A percentile compares a stretch with the other conserved stretches of the same genome.
Conservation (phyloP, 2,113 vertebrate species). For the Engystomops pustulosus region DNA sequence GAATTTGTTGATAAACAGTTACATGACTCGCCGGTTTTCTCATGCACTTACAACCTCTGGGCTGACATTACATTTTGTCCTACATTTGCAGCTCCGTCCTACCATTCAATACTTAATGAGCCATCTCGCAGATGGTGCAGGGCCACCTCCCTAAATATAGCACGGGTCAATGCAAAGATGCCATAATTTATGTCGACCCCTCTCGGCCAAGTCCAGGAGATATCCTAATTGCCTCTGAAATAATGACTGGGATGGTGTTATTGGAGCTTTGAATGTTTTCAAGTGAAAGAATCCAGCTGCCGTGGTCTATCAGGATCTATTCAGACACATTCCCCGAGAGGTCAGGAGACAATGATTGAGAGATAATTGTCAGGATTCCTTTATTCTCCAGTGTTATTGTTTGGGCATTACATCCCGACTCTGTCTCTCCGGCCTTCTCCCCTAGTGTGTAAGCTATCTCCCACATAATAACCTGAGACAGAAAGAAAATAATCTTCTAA, state of each 20-base stretch:
- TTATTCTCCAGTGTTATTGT: slow-evolving; percentile 42
- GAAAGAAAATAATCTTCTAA: neutral
- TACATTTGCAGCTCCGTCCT: slow-evolving; percentile 11
- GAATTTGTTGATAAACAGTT: slow-evolving; percentile 39
- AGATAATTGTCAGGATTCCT: slow-evolving; percentile 53
- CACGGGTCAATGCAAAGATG: slow-evolving; percentile 47
- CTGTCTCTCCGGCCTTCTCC: neutral
- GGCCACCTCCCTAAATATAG: slow-evolving; percentile 29
- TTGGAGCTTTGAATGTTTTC: slow-evolving; percentile 51
- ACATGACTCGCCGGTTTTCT: slow-evolving; percentile 25
- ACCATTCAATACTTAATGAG: slow-evolving; percentile 50
- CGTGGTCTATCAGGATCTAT: slow-evolving; percentile 44
- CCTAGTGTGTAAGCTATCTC: neutral
- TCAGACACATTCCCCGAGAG: slow-evolving; percentile 48
- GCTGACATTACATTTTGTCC: slow-evolving; percentile 41
- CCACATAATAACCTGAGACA: neutral
- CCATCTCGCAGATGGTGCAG: slow-evolving; percentile 44
- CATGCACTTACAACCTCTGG: slow-evolving; percentile 50
- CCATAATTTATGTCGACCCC: slow-evolving; percentile 53
- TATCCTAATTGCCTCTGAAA: slow-evolving; percentile 53
- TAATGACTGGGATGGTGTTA: slow-evolving; percentile 56
- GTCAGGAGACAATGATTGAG: slow-evolving; percentile 47
- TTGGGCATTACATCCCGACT: slow-evolving; percentile 34
- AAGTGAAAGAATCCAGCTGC: slow-evolving; percentile 57
- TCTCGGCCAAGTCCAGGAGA: slow-evolving; percentile 43